A percentile compares a stretch with the other conserved stretches of the same genome.
These are phyloP conservation scores for Camelus dromedarius DNA, from an alignment of 2,113 vertebrate genomes.

Conservation along the genomic window DNA sequence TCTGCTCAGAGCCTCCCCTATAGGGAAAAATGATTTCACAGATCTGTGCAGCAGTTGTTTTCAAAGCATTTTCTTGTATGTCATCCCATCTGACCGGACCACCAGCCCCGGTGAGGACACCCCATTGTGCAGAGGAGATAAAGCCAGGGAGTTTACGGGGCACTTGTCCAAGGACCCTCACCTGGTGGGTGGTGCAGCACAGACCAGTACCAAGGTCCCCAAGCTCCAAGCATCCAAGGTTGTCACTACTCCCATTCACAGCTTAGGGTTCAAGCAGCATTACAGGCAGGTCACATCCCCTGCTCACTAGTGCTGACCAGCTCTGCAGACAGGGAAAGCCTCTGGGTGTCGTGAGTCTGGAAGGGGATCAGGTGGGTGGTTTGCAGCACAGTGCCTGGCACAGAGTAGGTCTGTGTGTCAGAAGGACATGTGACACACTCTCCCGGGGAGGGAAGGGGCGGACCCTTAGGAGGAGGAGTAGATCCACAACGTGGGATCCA, in stretches of 20 bases:
- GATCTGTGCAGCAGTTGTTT: neutral
- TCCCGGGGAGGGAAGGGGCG: no score
- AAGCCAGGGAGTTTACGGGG: neutral
- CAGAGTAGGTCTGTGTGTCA: neutral
- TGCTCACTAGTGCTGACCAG: neutral
- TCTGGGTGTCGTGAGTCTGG: fast-evolving
- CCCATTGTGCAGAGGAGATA: neutral
- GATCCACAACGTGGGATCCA: no score
- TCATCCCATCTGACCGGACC: neutral
- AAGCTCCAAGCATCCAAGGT: neutral
- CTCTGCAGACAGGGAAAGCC: neutral
- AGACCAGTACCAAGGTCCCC: neutral
- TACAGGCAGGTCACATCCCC: neutral
- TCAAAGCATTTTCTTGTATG: neutral
- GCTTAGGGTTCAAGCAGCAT: neutral
- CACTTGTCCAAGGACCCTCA: neutral
- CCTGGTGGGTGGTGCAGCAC: neutral
- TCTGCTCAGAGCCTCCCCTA: neutral
- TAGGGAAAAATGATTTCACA: neutral
- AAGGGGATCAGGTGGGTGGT: neutral
- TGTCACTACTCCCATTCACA: neutral
- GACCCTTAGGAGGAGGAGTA: neutral
- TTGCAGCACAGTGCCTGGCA: neutral
- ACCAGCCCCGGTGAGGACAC: neutral
- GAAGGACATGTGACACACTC: neutral